A percentile compares a stretch with the other conserved stretches of the same genome.
These are phyloP conservation scores for Capitulum mitella DNA, from an alignment of 2,888 invertebrate genomes.

Conservation along the genomic window DNA sequence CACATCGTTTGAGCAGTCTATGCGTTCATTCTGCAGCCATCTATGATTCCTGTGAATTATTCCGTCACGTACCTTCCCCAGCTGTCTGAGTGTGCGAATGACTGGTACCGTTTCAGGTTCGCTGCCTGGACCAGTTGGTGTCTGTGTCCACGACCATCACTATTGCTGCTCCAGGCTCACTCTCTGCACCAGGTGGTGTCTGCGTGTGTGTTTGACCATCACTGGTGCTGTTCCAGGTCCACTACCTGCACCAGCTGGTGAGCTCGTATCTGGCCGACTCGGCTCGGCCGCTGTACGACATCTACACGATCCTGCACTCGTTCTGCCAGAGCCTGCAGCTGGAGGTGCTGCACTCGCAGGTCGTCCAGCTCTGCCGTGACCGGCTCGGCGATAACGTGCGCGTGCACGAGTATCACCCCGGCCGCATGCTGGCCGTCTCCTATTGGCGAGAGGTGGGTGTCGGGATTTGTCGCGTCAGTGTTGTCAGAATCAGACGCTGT, in stretches of 20 bases:
- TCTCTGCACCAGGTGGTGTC: neutral
- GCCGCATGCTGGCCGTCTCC: conserved; percentile 80
- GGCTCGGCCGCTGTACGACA: conserved; percentile 67
- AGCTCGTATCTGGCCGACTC: conserved; percentile 69
- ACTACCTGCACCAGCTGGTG: conserved; percentile 84
- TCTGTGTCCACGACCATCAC: neutral
- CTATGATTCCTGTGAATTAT: too few relatives aligned
- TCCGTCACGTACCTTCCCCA: too few relatives aligned
- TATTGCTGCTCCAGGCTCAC: neutral
- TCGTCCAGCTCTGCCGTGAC: conserved; percentile 67
- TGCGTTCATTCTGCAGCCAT: too few relatives aligned
- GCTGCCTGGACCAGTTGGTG: conserved; percentile 48
- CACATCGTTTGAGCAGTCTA: too few relatives aligned
- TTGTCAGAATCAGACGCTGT: too few relatives aligned
- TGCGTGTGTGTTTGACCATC: neutral
- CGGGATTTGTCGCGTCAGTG: too few relatives aligned
- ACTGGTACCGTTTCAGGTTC: conserved; percentile 43
- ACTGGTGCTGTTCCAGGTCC: conserved; percentile 50
- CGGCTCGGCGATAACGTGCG: conserved; percentile 62
- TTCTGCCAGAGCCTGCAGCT: conserved; percentile 94
- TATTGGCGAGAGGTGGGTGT: conserved; percentile 77
- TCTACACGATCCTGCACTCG: conserved; percentile 75
- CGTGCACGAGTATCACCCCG: conserved; percentile 83
- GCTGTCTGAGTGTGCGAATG: too few relatives aligned
- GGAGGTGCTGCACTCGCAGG: conserved; percentile 82